A percentile compares a stretch with the other conserved stretches of the same genome.
Evolutionary conservation across 2,888 invertebrate species (phyloP).

Genomic region (Allophyes oxyacanthae): DNA sequence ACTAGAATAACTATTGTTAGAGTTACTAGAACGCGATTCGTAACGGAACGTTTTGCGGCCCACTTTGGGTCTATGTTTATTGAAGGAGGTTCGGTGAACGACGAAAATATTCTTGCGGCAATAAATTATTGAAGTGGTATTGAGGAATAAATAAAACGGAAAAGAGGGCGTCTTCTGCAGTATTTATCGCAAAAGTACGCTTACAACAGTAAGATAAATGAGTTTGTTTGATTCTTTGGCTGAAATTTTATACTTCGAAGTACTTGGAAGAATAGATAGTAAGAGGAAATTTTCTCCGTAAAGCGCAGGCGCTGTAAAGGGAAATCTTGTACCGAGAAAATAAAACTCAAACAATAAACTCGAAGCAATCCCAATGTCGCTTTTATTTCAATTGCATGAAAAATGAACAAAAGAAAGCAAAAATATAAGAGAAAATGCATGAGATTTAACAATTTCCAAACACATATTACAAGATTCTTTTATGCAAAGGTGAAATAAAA

Average conservation of each 20-base stretch:
- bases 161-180: constrained; percentile 11
- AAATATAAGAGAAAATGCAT: background rate
- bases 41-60: constrained; percentile 26
- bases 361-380: background rate
- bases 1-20: constrained; percentile 40
- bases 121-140: constrained; percentile 35
- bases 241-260: constrained; percentile 6
- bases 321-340: background rate
- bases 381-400: too few relatives aligned
- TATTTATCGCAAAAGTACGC: constrained; percentile 9
- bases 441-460: background rate
- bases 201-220: constrained; percentile 1
- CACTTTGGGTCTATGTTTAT: constrained; percentile 31
- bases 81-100: constrained; percentile 18
- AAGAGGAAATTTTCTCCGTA: constrained; percentile 4
- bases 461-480: background rate
- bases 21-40: constrained; percentile 27
- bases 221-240: constrained; percentile 2
- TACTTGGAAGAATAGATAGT: constrained; percentile 7
- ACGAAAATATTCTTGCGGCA: constrained; percentile 29
- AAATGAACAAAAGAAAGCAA: too few relatives aligned
- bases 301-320: constrained; percentile 2
- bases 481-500: constrained; percentile 4
- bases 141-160: constrained; percentile 31
- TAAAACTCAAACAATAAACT: constrained; percentile 6